phyloP scores from a whole-genome alignment of 2,797 vertebrate genomes.

The Sebastes ruberrimus region DNA sequence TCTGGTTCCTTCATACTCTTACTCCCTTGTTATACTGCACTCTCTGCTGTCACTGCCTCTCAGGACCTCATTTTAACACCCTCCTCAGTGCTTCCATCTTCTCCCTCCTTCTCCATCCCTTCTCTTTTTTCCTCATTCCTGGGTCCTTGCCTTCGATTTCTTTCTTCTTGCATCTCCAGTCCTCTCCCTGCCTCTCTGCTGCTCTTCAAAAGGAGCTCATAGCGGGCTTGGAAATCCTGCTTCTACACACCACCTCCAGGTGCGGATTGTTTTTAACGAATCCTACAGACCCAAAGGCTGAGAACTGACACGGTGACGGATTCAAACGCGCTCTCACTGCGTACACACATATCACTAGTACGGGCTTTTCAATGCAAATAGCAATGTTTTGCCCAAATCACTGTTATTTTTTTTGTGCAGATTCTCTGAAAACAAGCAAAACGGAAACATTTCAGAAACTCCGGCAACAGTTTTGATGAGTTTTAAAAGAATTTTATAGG shows the following conservation, averaged over 20 bases:
- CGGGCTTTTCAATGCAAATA: not conserved
- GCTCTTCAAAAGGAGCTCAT: conserved; percentile 69
- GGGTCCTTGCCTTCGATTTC: conserved; percentile 48
- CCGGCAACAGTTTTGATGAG: not conserved
- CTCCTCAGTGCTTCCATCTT: conserved; percentile 31
- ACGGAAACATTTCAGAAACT: not conserved
- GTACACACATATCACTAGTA: not conserved
- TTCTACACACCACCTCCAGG: conserved; percentile 57
- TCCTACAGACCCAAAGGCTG: conserved; percentile 58
- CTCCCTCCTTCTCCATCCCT: conserved; percentile 11
- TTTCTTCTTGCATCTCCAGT: conserved; percentile 45
- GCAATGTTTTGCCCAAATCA: not conserved
- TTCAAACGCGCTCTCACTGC: conserved; percentile 19
- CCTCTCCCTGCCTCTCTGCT: conserved; percentile 28
- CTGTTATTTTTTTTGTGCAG: not conserved
- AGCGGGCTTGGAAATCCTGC: conserved; percentile 61
- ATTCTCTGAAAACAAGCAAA: not conserved
- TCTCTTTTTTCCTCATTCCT: conserved; percentile 18
- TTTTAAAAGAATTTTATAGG: not conserved
- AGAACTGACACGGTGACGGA: conserved; percentile 58
- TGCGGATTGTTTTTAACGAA: conserved; percentile 72
- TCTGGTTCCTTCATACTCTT: conserved; percentile 44
- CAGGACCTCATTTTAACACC: conserved; percentile 62
- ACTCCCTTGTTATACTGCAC: conserved; percentile 56
- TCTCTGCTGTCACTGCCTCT: conserved; percentile 61